Conservation (phyloP, 1,140 invertebrate genomes). For the Microplitis mediator region DNA sequence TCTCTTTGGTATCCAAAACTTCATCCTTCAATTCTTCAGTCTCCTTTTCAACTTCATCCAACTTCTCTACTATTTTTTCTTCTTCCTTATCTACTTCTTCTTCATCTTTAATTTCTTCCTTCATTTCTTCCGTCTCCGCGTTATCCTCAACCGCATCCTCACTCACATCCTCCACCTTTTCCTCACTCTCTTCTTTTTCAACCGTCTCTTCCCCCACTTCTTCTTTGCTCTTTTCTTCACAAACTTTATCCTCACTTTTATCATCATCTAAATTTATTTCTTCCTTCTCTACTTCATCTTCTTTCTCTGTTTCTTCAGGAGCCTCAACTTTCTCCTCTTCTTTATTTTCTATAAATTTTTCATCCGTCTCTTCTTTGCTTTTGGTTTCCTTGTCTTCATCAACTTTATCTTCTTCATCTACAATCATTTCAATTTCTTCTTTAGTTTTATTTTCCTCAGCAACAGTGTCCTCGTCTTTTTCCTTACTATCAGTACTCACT, state of each 20-base stretch:
- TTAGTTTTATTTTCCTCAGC: neutral
- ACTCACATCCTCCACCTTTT: constrained; percentile 72
- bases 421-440: constrained; percentile 27
- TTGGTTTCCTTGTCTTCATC: neutral
- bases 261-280: constrained; percentile 38
- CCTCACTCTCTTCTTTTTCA: constrained; percentile 69
- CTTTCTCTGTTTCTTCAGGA: neutral
- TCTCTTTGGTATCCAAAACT: constrained; percentile 30
- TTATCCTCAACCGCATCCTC: constrained; percentile 77
- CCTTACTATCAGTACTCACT: neutral
- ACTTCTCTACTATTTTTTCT: neutral
- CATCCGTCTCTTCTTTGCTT: neutral
- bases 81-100: constrained; percentile 30
- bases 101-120: constrained; percentile 23
- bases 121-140: constrained; percentile 63
- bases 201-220: constrained; percentile 33
- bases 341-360: neutral
- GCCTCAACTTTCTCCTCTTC: neutral
- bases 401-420: constrained; percentile 24
- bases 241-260: constrained; percentile 13
- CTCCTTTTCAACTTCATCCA: neutral
- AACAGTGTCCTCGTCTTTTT: constrained; percentile 20
- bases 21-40: constrained; percentile 25
- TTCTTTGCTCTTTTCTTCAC: constrained; percentile 13
- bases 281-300: neutral